These are phyloP conservation scores for Epinephelus fuscoguttatus DNA, from an alignment of 2,113 vertebrate species.

Conservation along the genomic window DNA sequence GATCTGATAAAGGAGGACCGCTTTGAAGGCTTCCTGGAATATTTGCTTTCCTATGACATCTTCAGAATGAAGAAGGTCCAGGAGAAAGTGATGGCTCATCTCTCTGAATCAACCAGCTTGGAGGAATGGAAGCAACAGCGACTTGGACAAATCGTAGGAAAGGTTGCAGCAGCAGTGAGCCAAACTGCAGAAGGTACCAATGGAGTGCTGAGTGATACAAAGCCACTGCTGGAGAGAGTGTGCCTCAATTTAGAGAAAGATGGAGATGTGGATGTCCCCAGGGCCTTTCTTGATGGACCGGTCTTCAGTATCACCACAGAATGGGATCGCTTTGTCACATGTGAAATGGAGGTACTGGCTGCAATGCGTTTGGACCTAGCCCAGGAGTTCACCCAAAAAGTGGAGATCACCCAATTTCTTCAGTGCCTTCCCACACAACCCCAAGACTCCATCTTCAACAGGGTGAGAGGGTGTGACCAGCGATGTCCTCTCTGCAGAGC, in stretches of 20 bases:
- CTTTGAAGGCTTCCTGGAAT: constrained; percentile 77
- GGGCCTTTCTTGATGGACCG: constrained; percentile 59
- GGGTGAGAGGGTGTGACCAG: constrained; percentile 80
- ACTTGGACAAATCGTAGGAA: constrained; percentile 77
- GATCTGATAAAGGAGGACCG: constrained; percentile 72
- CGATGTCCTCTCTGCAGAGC: constrained; percentile 81
- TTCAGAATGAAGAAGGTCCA: constrained; percentile 73
- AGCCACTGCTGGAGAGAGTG: constrained; percentile 69
- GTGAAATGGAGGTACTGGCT: constrained; percentile 71
- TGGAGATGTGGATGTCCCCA: constrained; percentile 60
- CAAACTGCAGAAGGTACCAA: constrained; percentile 52
- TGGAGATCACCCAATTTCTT: constrained; percentile 55
- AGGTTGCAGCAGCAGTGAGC: constrained; percentile 65
- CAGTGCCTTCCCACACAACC: constrained; percentile 67
- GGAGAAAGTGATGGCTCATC: constrained; percentile 60
- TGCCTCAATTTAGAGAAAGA: constrained; percentile 67
- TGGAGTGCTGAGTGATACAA: constrained; percentile 60
- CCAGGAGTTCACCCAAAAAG: constrained; percentile 67
- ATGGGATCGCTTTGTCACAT: constrained; percentile 73
- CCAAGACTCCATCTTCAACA: constrained; percentile 63
- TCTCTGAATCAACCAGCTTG: constrained; percentile 63
- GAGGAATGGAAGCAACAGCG: constrained; percentile 66
- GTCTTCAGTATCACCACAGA: constrained; percentile 76
- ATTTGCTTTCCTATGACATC: constrained; percentile 69
- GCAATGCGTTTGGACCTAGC: constrained; percentile 62